These are phyloP conservation scores for Helicolenus hilgendorfi DNA, from an alignment of 2,797 vertebrate species.

Conservation along the genomic window DNA sequence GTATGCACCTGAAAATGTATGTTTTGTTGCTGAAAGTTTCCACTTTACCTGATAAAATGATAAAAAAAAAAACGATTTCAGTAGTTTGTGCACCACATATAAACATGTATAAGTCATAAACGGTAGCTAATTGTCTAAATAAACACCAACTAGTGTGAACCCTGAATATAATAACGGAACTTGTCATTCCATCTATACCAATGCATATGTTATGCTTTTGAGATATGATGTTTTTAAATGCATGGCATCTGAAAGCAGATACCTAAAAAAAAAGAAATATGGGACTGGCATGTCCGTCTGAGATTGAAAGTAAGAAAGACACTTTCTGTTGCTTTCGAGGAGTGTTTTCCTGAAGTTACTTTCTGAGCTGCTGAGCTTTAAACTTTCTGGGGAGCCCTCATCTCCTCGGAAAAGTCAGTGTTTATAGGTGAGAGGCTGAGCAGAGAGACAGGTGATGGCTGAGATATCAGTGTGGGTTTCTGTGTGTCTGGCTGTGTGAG, in stretches of 20 bases:
- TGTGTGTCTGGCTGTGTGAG: background rate
- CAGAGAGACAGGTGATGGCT: slow-evolving; percentile 64
- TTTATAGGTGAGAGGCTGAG: slow-evolving; percentile 49
- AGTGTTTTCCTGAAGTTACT: slow-evolving; percentile 14
- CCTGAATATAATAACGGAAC: background rate
- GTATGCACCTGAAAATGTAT: fast-evolving
- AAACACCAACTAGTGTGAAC: background rate
- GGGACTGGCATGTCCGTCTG: background rate
- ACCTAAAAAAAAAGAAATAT: background rate
- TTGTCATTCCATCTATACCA: background rate
- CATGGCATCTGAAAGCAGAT: background rate
- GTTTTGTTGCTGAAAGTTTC: background rate
- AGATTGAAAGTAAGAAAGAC: slow-evolving; percentile 1
- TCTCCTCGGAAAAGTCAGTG: slow-evolving; percentile 6
- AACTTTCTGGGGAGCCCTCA: slow-evolving; percentile 20
- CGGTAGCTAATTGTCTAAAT: background rate
- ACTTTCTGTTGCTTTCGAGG: background rate
- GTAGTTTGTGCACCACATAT: background rate
- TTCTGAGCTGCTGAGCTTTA: slow-evolving; percentile 32
- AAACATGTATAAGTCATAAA: background rate
- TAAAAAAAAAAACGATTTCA: background rate
- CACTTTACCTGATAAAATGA: background rate
- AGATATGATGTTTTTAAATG: background rate
- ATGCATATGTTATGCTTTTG: background rate
- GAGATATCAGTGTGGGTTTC: slow-evolving; percentile 15